Conservation (phyloP, 2,113 vertebrate genomes). For the Ahaetulla prasina region DNA sequence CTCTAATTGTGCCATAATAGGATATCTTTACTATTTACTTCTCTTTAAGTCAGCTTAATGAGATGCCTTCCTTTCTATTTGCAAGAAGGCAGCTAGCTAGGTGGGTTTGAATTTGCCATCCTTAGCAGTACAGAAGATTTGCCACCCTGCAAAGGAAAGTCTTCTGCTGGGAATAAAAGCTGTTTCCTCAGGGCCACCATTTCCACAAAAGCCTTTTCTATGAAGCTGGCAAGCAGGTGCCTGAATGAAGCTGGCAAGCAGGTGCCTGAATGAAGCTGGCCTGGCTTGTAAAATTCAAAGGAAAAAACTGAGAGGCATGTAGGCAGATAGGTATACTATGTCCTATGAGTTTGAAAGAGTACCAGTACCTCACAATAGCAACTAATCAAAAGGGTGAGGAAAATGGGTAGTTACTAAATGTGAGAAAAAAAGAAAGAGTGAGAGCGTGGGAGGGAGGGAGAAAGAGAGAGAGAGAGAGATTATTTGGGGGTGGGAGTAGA, state of each 20-base stretch:
- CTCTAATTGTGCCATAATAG: neutral
- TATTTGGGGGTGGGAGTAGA: neutral
- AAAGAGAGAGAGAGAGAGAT: too few species aligned
- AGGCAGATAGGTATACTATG: neutral
- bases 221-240: neutral
- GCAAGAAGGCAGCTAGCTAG: neutral
- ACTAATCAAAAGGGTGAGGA: neutral
- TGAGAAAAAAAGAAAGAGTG: too few species aligned
- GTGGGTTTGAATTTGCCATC: neutral
- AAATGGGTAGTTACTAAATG: neutral
- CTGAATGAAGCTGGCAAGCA: neutral
- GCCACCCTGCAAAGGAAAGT: neutral
- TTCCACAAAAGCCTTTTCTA: neutral
- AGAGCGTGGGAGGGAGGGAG: too few species aligned
- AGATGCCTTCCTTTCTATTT: neutral
- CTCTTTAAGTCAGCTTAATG: neutral
- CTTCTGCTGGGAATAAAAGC: neutral
- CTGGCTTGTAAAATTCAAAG: neutral
- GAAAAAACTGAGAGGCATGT: neutral
- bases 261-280: neutral
- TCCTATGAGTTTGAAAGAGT: neutral
- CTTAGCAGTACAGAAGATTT: neutral
- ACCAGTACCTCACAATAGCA: neutral
- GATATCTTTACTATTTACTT: neutral
- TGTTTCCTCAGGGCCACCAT: neutral